Conservation (phyloP, 2,797 vertebrate species). For the Gadopsis marmoratus region DNA sequence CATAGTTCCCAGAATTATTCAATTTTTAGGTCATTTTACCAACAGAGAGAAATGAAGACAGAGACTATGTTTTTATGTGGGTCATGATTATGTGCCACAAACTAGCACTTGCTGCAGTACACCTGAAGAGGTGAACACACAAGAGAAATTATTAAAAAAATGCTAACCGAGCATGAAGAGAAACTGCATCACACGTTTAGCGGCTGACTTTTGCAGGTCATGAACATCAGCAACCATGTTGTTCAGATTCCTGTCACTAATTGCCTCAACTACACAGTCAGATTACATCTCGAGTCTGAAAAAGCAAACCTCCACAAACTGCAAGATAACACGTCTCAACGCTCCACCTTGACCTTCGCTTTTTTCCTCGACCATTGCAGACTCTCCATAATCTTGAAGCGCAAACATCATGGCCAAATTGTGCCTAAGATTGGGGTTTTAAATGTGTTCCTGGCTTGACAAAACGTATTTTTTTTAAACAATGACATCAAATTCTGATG, state of each 20-base stretch:
- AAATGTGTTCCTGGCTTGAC: neutral
- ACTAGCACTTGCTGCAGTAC: slow-evolving; percentile 29
- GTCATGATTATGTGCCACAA: slow-evolving; percentile 49
- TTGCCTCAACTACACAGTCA: neutral
- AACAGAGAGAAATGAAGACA: slow-evolving; percentile 66
- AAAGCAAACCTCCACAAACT: neutral
- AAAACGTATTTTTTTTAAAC: neutral
- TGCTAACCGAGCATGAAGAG: neutral
- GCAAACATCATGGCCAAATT: neutral
- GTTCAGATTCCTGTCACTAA: slow-evolving; percentile 4
- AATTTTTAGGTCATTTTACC: slow-evolving; percentile 76
- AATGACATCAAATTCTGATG: neutral
- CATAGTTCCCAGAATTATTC: slow-evolving; percentile 77
- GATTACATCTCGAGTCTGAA: neutral
- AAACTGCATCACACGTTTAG: slow-evolving; percentile 1
- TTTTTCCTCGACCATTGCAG: neutral
- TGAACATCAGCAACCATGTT: neutral
- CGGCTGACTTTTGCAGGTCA: neutral
- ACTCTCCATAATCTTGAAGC: neutral
- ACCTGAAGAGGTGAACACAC: slow-evolving; percentile 23
- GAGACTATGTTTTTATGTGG: slow-evolving; percentile 62
- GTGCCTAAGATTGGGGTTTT: neutral
- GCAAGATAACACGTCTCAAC: neutral
- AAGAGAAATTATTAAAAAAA: neutral
- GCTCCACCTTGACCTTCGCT: neutral